phyloP scores from a whole-genome alignment of 2,888 invertebrate genomes.

The Carterocephalus palaemon region DNA sequence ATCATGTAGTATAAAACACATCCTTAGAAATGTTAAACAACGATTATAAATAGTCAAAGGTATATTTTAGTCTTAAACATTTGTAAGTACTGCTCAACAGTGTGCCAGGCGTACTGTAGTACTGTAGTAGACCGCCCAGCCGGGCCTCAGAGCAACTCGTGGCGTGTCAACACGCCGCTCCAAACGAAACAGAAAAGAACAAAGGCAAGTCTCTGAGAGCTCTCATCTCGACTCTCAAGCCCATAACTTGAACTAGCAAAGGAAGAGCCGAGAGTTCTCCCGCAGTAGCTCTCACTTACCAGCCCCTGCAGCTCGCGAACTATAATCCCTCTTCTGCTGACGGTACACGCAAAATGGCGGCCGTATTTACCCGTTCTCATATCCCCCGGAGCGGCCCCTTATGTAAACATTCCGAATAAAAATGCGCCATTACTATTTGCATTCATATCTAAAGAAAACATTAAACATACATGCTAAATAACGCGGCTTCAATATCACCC shows the following conservation, averaged over 20 bases:
- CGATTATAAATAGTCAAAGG: too few species aligned
- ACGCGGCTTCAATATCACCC: constrained; percentile 53
- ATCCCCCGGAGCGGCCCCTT: constrained; percentile 54
- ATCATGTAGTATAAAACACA: too few species aligned
- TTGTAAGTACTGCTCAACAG: too few species aligned
- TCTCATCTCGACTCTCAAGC: neutral
- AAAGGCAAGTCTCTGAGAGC: constrained; percentile 1
- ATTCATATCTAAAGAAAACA: constrained; percentile 79
- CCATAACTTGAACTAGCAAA: constrained; percentile 6
- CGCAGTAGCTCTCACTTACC: constrained; percentile 31
- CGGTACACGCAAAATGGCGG: constrained; percentile 72
- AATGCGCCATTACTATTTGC: constrained; percentile 79
- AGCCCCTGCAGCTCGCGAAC: constrained; percentile 25
- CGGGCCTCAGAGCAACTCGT: too few species aligned
- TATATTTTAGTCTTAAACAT: too few species aligned
- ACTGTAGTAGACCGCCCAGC: too few species aligned
- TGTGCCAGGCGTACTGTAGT: too few species aligned
- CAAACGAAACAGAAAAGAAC: constrained; percentile 8
- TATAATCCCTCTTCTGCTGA: constrained; percentile 56
- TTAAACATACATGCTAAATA: constrained; percentile 78
- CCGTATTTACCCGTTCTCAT: constrained; percentile 51
- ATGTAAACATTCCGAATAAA: constrained; percentile 76
- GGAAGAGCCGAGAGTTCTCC: constrained; percentile 9
- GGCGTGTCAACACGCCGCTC: neutral
- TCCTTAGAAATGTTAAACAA: too few species aligned